Evolutionary conservation across 2,113 vertebrate genomes (phyloP), one percentile per base, ranked within the genome.

Genomic region (Rutilus rutilus): DNA sequence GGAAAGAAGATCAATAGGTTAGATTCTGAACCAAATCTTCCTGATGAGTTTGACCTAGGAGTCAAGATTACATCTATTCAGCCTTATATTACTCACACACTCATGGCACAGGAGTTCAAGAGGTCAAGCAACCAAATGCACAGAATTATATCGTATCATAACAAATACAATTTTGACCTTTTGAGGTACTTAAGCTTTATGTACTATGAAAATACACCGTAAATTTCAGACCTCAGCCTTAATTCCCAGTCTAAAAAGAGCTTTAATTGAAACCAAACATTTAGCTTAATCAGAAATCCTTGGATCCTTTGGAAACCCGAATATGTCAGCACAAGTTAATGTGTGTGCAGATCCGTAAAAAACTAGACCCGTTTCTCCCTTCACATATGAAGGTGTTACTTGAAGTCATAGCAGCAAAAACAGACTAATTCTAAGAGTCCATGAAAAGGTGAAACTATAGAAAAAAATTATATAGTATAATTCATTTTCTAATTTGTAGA

Each of bases 1-100:
- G 33, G 47, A 10, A 71, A 79, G 36, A 73, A 17, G 84, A 85
- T 79, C 76, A 85, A 85, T 80, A 85, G 45, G 64, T 85, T 54
- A 75, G 62, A 79, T 45, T 23, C 60, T 33, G 45, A 52, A 77
- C 39, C 30, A 12, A 36, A 59, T 57, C 42, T 79, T 67, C 36
- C 62, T 67, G 45, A 85, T 85, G 62, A 67, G 75, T 57, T 85
- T 71, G 47, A 71, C 64, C 64, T 71, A 75, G 14, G 39, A 42
- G 5, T 33, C 15, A 45, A 85, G 33, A 67, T 59, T 52, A 78
- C 85, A 50, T 62, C n/a, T 64, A 54, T n/a, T 17, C n/a, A 54
- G 60, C 47, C 69, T 78, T 78, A 67, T 52, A 71, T 52, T 75
- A 54, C 71, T 54, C 42, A 74, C 27, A 47, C 45, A 42, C 57